Evolutionary conservation across 2,888 invertebrate genomes (phyloP), one percentile per base, ranked within the genome.

Genomic region (Scaptomyza polygonia): DNA sequence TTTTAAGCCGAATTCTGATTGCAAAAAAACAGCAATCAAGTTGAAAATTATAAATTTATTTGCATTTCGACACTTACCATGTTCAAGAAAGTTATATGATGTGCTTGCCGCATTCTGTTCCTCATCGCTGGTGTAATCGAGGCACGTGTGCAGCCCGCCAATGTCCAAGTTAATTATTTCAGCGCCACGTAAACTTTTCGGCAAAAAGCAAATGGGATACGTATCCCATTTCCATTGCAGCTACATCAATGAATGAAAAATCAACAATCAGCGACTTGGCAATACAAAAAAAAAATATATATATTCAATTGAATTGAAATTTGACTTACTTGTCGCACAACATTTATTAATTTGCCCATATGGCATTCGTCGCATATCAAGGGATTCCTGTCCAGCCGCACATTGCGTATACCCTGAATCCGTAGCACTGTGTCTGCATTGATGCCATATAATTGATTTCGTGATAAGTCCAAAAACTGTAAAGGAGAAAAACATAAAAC

Each of bases 391-490:
- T 92, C 92, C 69, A 92, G 87, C 9, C 89, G 79, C 52, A 92
- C 91, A 77, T 92, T 91, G 25, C 91, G 91, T 69, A 92, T 92
- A 54, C 88, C 88, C 67, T 91, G 90, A 61, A 92, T 91, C 42
- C 90, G 85, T 14, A 90, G 61, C 4, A 89, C 91, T 2, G 91
- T 89, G 59, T 91, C 90, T 73, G 90, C 91, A 72, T 91, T 91
- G 71, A 92, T 91, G 43, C 94, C 94, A 74, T 94, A 93, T 75
- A 96, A 92, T 86, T 93, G 93, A 91, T 97, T 97, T 77, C 94
- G 92, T n/a, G 96, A 95, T 78, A 96, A 91, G 91, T 96, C 96
- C 72, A 96, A 91, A 79, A 93, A 93, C 89, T 94, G 66, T 47
- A 12, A 21, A 18, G 6, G 30, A 18, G 9, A 44, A 45, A 59